These are phyloP conservation scores for Helarctos malayanus DNA, from an alignment of 2,797 vertebrate genomes.

Conservation along the genomic window DNA sequence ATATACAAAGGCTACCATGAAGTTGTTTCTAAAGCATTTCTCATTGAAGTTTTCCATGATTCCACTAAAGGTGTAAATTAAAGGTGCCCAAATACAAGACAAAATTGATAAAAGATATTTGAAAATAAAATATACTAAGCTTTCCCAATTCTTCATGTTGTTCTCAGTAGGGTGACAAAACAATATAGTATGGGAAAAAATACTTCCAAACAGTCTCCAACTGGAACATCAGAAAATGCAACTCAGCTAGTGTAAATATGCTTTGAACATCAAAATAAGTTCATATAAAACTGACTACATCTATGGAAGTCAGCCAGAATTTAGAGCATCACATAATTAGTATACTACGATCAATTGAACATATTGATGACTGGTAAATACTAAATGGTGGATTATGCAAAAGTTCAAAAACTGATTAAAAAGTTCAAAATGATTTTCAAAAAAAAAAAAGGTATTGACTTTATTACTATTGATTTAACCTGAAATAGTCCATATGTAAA, in stretches of 20 bases:
- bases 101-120: neutral
- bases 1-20: neutral
- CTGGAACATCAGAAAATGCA: neutral
- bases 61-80: neutral
- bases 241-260: neutral
- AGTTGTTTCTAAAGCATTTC: neutral
- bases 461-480: constrained; percentile 54
- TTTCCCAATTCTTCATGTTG: neutral
- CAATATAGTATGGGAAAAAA: neutral
- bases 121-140: neutral
- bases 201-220: neutral
- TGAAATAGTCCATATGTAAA: neutral
- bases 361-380: neutral
- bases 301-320: neutral
- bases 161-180: neutral
- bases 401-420: constrained; percentile 49
- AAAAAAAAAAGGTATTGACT: constrained; percentile 24
- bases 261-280: constrained; percentile 41
- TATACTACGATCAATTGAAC: neutral
- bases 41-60: neutral
- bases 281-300: constrained; percentile 15
- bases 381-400: neutral
- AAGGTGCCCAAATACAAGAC: neutral
- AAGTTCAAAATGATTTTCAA: constrained; percentile 63
- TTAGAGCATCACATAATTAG: neutral